Conservation (phyloP, 1,140 invertebrate genomes). For the Lepidotrigona ventralis region DNA sequence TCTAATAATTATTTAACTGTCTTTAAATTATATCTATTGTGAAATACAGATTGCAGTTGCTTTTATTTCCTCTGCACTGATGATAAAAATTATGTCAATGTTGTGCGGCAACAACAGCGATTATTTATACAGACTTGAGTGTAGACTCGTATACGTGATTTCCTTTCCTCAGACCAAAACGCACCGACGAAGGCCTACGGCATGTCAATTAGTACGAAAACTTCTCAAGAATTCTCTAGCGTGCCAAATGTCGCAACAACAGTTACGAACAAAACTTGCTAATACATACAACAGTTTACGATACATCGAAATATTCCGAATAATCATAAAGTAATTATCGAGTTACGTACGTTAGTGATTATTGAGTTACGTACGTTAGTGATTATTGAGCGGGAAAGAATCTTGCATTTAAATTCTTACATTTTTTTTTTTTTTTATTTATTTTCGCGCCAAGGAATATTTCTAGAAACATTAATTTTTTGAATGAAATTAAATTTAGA, state of each 20-base stretch:
- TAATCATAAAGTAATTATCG: neutral
- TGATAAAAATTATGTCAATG: neutral
- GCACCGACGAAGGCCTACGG: neutral
- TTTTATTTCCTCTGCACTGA: neutral
- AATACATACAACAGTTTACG: neutral
- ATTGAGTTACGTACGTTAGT: too few relatives aligned
- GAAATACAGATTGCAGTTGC: too few relatives aligned
- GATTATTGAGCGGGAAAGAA: neutral
- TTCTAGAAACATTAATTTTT: neutral
- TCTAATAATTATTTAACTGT: too few relatives aligned
- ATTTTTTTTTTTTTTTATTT: too few relatives aligned
- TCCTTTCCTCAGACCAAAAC: neutral
- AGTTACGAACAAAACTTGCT: neutral
- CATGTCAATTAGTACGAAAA: constrained; percentile 16
- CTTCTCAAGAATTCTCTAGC: neutral
- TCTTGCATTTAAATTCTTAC: too few relatives aligned
- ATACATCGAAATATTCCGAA: neutral
- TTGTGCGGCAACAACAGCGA: neutral
- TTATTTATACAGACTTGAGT: neutral
- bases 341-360: neutral
- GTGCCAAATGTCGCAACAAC: neutral
- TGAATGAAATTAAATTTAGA: neutral
- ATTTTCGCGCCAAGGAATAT: too few relatives aligned
- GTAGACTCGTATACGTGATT: neutral
- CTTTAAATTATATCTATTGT: too few relatives aligned